Evolutionary conservation across 2,113 vertebrate species (phyloP), one percentile per base, ranked within the genome.

Genomic region (Pelmatolapia mariae): DNA sequence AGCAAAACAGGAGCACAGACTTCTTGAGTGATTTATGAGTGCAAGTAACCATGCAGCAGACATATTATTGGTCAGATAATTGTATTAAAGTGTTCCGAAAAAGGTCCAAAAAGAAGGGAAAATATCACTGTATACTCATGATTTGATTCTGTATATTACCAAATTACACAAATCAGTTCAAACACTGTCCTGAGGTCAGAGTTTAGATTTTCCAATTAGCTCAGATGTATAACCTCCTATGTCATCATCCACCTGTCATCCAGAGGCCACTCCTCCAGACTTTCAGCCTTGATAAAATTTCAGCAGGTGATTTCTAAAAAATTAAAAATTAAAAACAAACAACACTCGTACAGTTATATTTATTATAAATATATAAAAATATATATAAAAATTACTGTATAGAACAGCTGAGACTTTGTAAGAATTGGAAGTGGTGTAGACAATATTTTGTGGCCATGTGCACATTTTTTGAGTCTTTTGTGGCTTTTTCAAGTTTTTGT

Each of bases 81-180:
- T 50, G 24, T 18, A 76, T 29, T 47, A 8, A 76, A 47, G 31
- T 12, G 61, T 66, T 36, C 6, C 0, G 0, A 12, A 38, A 47
- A 24, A 22, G 5, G 2, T 73, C 38, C 38, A 6, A 73, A 73
- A 73, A 26, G 66, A 1, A 16, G 22, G 11, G 8, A 71, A 66
- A 66, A 66, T 76, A 47, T 29, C 43, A 50, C 1, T 76, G 9
- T 47, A 29, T 76, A 29, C 71, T 76, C 43, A 76, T 76, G 71
- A 76, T 76, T 24, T 45, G 15, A 76, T 76, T 76, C 71, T 76
- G 9, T 47, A 19, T 47, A 11, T 47, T 47, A 76, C 15, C 3
- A 76, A 76, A 29, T 47, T 76, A 76, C 24, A 76, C 15, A 76
- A 76, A 76, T 29, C 6, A 47, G 2, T 47, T 47, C 40, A 76